phyloP scores from a whole-genome alignment of 2,113 vertebrate species.

The Cathartes aura region DNA sequence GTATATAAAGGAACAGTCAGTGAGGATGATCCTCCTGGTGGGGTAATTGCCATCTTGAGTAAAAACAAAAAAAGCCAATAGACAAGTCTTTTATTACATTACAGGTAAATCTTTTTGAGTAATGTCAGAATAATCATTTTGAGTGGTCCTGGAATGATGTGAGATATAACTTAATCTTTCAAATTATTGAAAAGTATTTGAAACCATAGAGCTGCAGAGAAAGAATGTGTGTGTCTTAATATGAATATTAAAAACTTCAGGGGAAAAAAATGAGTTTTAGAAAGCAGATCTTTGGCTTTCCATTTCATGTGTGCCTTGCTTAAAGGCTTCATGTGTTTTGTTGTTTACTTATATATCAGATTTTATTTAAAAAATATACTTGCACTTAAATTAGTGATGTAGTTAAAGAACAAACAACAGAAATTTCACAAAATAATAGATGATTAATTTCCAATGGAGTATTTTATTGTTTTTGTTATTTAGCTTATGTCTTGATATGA shows the following conservation, averaged over 20 bases:
- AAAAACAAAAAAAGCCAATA: slow-evolving; percentile 91
- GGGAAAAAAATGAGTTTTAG: neutral
- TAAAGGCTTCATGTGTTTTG: neutral
- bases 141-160: neutral
- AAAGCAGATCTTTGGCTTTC: neutral
- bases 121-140: neutral
- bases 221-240: neutral
- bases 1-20: slow-evolving; percentile 98
- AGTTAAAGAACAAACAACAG: neutral
- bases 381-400: neutral
- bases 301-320: neutral
- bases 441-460: neutral
- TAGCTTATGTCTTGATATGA: neutral
- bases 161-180: neutral
- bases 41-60: slow-evolving; percentile 93
- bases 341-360: neutral
- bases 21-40: slow-evolving; percentile 91
- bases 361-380: neutral
- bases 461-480: neutral
- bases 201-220: neutral
- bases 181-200: neutral
- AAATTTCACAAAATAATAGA: neutral
- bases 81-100: slow-evolving; percentile 91
- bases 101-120: slow-evolving; percentile 83
- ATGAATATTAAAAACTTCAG: neutral